A percentile compares a stretch with the other conserved stretches of the same genome.
phyloP scores from a whole-genome alignment of 2,888 invertebrate genomes.

The Melinaea marsaeus region DNA sequence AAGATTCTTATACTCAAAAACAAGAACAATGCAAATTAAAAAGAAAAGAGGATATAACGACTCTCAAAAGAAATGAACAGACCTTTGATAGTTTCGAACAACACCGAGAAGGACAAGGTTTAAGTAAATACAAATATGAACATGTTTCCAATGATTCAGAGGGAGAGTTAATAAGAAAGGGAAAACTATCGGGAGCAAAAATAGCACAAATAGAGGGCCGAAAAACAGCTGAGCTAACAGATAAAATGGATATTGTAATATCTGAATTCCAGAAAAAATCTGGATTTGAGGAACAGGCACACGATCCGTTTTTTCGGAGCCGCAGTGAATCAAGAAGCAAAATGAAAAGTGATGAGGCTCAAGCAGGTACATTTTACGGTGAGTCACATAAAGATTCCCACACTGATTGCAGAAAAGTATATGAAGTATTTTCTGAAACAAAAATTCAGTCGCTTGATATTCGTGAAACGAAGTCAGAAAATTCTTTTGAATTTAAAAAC shows the following conservation, averaged over 20 bases:
- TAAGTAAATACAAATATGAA: slow-evolving; percentile 14
- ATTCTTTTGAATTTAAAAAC: slow-evolving; percentile 24
- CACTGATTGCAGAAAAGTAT: slow-evolving; percentile 42
- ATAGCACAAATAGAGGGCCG: slow-evolving; percentile 63
- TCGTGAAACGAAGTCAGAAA: slow-evolving; percentile 23
- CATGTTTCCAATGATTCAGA: slow-evolving; percentile 9
- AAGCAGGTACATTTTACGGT: slow-evolving; percentile 15
- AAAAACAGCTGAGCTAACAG: slow-evolving; percentile 57
- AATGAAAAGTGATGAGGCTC: slow-evolving; percentile 49
- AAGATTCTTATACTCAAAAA: slow-evolving; percentile 22
- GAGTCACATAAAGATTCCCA: neutral
- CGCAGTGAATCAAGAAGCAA: slow-evolving; percentile 51
- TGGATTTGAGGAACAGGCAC: slow-evolving; percentile 42
- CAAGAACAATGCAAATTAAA: neutral
- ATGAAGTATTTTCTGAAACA: slow-evolving; percentile 29
- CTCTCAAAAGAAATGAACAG: neutral
- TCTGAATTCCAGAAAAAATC: slow-evolving; percentile 61
- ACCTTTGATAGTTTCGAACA: slow-evolving; percentile 10
- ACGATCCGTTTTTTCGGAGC: slow-evolving; percentile 25
- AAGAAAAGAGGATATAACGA: slow-evolving; percentile 3
- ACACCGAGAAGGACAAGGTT: slow-evolving; percentile 19
- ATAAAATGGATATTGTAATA: slow-evolving; percentile 63
- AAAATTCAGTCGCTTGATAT: slow-evolving; percentile 38
- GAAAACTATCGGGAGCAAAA: slow-evolving; percentile 50
- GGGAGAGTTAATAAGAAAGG: slow-evolving; percentile 20